Evolutionary conservation across 2,888 invertebrate genomes (phyloP).

Genomic region (Agrochola circellaris): DNA sequence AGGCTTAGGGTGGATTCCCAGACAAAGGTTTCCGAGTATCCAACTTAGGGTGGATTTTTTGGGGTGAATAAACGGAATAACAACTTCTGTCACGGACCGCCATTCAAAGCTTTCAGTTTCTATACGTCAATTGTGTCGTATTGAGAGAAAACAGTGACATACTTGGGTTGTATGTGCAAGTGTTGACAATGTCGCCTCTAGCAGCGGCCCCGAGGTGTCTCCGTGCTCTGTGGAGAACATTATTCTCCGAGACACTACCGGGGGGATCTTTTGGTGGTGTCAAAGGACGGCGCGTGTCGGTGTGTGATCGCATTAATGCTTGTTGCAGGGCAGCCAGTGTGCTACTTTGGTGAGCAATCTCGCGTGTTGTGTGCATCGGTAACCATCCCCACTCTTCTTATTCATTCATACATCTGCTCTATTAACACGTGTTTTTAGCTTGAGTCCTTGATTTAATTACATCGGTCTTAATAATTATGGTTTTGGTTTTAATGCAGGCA

Average conservation of each 20-base stretch:
- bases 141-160: background rate
- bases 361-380: slow-evolving; percentile 98
- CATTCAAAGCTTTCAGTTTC: background rate
- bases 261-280: slow-evolving; percentile 9
- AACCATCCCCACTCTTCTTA: slow-evolving; percentile 95
- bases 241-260: background rate
- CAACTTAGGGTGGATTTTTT: no score
- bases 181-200: background rate
- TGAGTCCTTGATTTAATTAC: slow-evolving; percentile 77
- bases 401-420: slow-evolving; percentile 87
- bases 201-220: background rate
- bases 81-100: background rate
- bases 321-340: slow-evolving; percentile 97
- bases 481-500: slow-evolving; percentile 29
- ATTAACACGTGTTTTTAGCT: slow-evolving; percentile 86
- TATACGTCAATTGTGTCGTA: background rate
- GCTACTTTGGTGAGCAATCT: slow-evolving; percentile 98
- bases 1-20: no score
- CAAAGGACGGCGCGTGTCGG: slow-evolving; percentile 65
- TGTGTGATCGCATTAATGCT: slow-evolving; percentile 87
- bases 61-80: no score
- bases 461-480: slow-evolving; percentile 18
- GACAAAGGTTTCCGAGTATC: no score
- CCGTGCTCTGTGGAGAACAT: background rate
- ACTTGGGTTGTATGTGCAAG: background rate